Conservation (phyloP, 37 sponge, comb jelly and placozoan genomes). For the Axinella damicornis region DNA sequence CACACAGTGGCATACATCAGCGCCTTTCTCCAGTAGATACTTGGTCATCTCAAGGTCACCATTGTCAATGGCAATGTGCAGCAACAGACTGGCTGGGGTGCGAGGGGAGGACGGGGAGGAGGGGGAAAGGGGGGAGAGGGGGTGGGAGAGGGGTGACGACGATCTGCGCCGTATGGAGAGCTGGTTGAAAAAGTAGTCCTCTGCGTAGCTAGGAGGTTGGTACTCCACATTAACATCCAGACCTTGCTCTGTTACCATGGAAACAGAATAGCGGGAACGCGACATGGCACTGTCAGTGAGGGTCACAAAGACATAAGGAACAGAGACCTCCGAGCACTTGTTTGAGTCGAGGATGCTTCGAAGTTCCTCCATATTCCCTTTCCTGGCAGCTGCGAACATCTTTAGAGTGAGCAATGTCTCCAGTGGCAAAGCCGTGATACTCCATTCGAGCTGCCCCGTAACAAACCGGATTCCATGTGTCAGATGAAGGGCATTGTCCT, state of each 20-base stretch:
- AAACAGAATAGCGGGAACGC: neutral
- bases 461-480: slow-evolving; percentile 35
- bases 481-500: neutral
- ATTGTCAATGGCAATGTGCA: slow-evolving; percentile 76
- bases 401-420: slow-evolving; percentile 25
- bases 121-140: slow-evolving; percentile 1
- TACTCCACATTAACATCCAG: slow-evolving; percentile 66
- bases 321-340: neutral
- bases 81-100: slow-evolving; percentile 34
- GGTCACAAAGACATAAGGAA: neutral
- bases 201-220: slow-evolving; percentile 32
- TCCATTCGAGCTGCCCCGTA: slow-evolving; percentile 62
- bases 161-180: neutral
- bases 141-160: neutral
- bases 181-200: slow-evolving; percentile 4
- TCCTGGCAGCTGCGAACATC: slow-evolving; percentile 58
- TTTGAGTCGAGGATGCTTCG: slow-evolving; percentile 10
- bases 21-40: slow-evolving; percentile 69
- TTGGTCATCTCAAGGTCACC: slow-evolving; percentile 61
- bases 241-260: slow-evolving; percentile 19
- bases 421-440: slow-evolving; percentile 56
- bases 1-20: slow-evolving; percentile 62
- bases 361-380: slow-evolving; percentile 21
- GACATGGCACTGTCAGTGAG: neutral
- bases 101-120: neutral